Conservation (phyloP, 2,888 invertebrate species). For the Cremastinae sp. region DNA sequence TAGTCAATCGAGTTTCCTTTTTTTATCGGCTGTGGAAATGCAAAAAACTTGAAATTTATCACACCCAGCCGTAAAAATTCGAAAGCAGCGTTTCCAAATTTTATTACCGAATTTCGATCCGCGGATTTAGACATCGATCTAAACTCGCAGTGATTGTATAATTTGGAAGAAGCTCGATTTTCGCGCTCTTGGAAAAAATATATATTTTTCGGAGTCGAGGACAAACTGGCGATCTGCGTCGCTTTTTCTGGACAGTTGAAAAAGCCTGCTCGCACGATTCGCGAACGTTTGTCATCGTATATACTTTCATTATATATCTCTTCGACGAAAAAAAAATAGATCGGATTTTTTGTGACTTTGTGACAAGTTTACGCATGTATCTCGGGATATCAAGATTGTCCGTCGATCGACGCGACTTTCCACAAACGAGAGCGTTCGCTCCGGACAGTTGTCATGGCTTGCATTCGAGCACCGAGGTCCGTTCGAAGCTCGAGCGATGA, state of each 20-base stretch:
- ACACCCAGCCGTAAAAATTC: too few species aligned
- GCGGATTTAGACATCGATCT: slow-evolving; percentile 59
- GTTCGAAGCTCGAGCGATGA: slow-evolving; percentile 90
- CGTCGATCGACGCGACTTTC: slow-evolving; percentile 40
- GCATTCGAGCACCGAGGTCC: slow-evolving; percentile 86
- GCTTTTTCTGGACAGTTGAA: slow-evolving; percentile 39
- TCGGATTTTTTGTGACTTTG: background rate
- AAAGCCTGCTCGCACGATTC: slow-evolving; percentile 53
- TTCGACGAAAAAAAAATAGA: background rate
- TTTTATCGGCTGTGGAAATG: too few species aligned
- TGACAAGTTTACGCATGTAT: slow-evolving; percentile 46
- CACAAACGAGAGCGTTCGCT: slow-evolving; percentile 41
- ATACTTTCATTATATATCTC: background rate
- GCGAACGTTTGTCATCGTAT: background rate
- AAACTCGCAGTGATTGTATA: slow-evolving; percentile 56
- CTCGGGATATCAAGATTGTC: slow-evolving; percentile 27
- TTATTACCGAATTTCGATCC: slow-evolving; percentile 42
- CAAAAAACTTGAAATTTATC: too few species aligned
- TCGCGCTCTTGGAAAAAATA: background rate
- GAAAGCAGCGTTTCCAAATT: background rate
- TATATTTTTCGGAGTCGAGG: background rate
- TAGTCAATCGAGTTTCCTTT: too few species aligned
- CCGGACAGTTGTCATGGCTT: slow-evolving; percentile 80
- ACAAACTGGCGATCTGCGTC: slow-evolving; percentile 46
- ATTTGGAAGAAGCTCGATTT: slow-evolving; percentile 26